These are phyloP conservation scores for Galleria mellonella DNA, from an alignment of 1,140 invertebrate genomes.

Conservation along the genomic window DNA sequence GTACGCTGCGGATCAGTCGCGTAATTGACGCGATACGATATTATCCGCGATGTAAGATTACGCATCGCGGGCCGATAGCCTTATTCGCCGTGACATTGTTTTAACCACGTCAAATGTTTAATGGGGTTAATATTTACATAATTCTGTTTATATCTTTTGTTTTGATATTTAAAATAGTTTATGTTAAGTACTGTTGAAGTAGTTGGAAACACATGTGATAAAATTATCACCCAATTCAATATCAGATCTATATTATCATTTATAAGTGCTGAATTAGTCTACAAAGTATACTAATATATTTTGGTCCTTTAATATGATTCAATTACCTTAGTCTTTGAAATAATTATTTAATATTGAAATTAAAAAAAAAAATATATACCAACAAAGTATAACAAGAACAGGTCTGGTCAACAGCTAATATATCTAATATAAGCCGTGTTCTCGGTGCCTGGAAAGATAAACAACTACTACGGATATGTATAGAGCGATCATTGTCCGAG, in stretches of 20 bases:
- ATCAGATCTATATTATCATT: no score
- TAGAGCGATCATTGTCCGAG: conserved; percentile 64
- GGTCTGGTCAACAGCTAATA: conserved; percentile 6
- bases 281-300: no score
- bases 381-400: conserved; percentile 12
- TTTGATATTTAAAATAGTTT: background rate
- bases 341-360: no score
- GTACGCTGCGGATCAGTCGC: conserved; percentile 32
- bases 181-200: no score
- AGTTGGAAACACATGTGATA: no score
- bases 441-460: conserved; percentile 21
- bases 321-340: no score
- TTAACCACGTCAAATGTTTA: conserved; percentile 48
- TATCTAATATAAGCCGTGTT: conserved; percentile 15
- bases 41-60: conserved; percentile 63
- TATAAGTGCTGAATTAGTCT: no score
- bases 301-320: no score
- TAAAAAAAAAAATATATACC: no score
- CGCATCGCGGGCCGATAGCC: conserved; percentile 47
- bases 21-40: conserved; percentile 69
- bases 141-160: conserved; percentile 25
- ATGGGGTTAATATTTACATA: conserved; percentile 51
- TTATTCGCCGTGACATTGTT: conserved; percentile 47
- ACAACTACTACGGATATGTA: conserved; percentile 36
- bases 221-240: no score